A percentile compares a stretch with the other conserved stretches of the same genome.
phyloP scores from a whole-genome alignment of 2,888 invertebrate genomes.

The Strigamia crassipes region DNA sequence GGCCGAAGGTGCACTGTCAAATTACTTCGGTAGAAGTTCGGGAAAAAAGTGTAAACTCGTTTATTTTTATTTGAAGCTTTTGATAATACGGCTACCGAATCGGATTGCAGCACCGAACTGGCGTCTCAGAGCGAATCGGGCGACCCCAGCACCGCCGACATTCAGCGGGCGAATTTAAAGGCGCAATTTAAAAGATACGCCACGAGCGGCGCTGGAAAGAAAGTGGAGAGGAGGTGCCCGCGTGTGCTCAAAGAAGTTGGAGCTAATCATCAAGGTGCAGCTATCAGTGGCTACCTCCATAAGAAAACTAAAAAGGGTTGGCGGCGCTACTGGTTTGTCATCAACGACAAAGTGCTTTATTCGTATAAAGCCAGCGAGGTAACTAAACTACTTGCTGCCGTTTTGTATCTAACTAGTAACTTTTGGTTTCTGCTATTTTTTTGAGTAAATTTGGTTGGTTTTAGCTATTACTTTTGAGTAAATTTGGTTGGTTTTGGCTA shows the following conservation, averaged over 20 bases:
- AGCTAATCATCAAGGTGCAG: constrained; percentile 63
- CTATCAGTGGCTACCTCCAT: constrained; percentile 64
- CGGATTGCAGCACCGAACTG: constrained; percentile 49
- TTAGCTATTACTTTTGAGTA: too few relatives aligned
- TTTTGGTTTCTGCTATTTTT: too few relatives aligned
- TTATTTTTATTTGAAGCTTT: too few relatives aligned
- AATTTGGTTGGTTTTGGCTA: too few relatives aligned
- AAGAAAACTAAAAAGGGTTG: constrained; percentile 60
- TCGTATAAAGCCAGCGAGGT: constrained; percentile 64
- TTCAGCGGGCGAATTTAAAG: constrained; percentile 27
- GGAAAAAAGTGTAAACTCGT: too few relatives aligned
- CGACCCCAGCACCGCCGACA: constrained; percentile 47
- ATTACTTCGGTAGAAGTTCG: too few relatives aligned
- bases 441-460: too few relatives aligned
- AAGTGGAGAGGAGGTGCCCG: constrained; percentile 52
- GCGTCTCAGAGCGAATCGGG: constrained; percentile 47
- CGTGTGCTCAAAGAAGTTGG: constrained; percentile 57
- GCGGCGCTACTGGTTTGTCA: constrained; percentile 65
- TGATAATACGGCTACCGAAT: constrained; percentile 26
- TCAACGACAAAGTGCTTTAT: constrained; percentile 64
- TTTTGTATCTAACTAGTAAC: too few relatives aligned
- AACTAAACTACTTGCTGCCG: constrained; percentile 43
- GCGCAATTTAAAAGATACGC: constrained; percentile 48
- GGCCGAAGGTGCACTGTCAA: constrained; percentile 55
- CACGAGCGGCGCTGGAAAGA: constrained; percentile 46